phyloP scores from a whole-genome alignment of 2,113 vertebrate species.

The Struthio camelus region DNA sequence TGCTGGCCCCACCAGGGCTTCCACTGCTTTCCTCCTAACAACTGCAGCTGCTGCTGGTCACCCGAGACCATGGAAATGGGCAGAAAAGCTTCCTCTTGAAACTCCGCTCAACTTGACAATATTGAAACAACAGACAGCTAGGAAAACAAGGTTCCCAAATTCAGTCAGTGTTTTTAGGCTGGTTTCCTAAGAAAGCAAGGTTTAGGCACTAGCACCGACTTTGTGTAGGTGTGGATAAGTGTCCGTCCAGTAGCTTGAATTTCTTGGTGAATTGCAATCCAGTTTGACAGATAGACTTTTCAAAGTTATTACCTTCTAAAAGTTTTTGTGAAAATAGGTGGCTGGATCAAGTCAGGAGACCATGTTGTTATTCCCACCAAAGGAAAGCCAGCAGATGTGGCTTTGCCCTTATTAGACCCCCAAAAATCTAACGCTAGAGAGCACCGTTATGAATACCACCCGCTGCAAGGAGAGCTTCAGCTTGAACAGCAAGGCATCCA shows the following conservation, averaged over 20 bases:
- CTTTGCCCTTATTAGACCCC: too few relatives aligned
- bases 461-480: not conserved
- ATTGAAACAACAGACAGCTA: not conserved
- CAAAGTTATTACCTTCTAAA: too few relatives aligned
- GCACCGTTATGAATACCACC: not conserved
- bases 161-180: not conserved
- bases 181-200: not conserved
- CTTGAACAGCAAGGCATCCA: not conserved
- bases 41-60: slow-evolving; percentile 42
- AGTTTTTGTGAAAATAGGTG: too few relatives aligned
- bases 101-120: not conserved
- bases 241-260: not conserved
- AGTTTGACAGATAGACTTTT: not conserved
- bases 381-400: too few relatives aligned
- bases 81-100: slow-evolving; percentile 3
- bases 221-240: not conserved
- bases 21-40: slow-evolving; percentile 26
- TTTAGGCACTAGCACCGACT: not conserved
- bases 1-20: slow-evolving; percentile 11
- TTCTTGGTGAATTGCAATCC: not conserved
- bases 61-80: not conserved
- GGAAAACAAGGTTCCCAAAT: not conserved
- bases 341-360: too few relatives aligned
- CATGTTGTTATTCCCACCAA: too few relatives aligned
- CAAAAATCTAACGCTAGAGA: not conserved